A percentile compares a stretch with the other conserved stretches of the same genome.
These are phyloP conservation scores for Allobates femoralis DNA, from an alignment of 2,797 vertebrate genomes.

Conservation along the genomic window DNA sequence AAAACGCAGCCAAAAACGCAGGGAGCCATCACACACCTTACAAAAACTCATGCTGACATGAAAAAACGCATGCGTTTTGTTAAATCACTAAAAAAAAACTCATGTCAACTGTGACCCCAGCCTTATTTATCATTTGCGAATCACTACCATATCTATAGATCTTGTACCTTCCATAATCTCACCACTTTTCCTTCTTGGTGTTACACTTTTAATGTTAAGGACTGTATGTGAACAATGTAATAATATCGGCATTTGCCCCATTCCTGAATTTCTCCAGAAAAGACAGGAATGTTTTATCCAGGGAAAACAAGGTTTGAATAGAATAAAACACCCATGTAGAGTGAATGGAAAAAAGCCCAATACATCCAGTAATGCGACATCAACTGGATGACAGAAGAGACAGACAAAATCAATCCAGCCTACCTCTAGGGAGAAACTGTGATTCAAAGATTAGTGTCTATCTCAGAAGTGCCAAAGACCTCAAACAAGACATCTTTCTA, in stretches of 20 bases:
- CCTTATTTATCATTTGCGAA: too few species aligned
- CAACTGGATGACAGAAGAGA: constrained; percentile 36
- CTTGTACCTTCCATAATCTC: too few species aligned
- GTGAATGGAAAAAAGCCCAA: constrained; percentile 3
- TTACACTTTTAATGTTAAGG: too few species aligned
- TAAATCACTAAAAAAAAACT: too few species aligned
- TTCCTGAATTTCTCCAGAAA: neutral
- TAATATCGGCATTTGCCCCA: neutral
- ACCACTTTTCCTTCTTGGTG: too few species aligned
- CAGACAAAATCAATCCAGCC: constrained; percentile 56
- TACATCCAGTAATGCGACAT: constrained; percentile 21
- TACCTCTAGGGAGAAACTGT: constrained; percentile 37
- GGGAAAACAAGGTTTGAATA: constrained; percentile 17
- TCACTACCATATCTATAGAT: too few species aligned
- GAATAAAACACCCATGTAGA: neutral
- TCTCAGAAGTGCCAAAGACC: neutral
- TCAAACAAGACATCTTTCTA: neutral
- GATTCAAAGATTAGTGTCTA: neutral
- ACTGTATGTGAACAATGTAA: neutral
- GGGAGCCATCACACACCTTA: too few species aligned
- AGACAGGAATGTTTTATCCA: neutral
- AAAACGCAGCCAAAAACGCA: too few species aligned
- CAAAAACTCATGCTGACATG: too few species aligned
- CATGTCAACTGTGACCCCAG: too few species aligned
- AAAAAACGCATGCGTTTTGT: too few species aligned